Evolutionary conservation across 35 echinoderm and acorn worm genomes (phyloP).

Genomic region (Apostichopus californicus): DNA sequence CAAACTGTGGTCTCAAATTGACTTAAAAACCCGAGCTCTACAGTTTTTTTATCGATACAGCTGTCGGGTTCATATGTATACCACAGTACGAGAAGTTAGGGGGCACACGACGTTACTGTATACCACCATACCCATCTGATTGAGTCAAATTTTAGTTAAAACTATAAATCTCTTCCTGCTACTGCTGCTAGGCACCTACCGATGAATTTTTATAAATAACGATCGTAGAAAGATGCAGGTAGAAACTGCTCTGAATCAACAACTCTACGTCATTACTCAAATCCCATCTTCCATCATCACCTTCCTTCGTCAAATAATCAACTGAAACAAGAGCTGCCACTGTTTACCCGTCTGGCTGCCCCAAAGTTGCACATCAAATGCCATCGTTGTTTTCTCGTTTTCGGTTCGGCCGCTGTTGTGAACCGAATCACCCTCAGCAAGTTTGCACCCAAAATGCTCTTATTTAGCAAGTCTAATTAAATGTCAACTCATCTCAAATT

Average conservation of each 20-base stretch:
- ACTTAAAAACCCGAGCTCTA: no score
- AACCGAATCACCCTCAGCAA: conserved; percentile 25
- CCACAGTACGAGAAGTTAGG: no score
- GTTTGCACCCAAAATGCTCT: conserved; percentile 22
- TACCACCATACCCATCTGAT: no score
- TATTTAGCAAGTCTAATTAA: conserved; percentile 54
- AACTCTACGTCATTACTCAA: not conserved
- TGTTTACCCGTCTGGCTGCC: conserved; percentile 33
- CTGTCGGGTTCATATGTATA: no score
- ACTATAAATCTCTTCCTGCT: no score
- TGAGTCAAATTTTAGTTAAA: no score
- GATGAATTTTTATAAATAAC: not conserved
- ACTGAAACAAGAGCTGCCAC: conserved; percentile 16
- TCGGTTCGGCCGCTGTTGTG: not conserved
- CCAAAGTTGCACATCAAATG: conserved; percentile 37
- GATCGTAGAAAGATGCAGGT: not conserved
- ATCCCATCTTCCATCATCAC: not conserved
- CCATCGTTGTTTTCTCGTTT: conserved; percentile 36
- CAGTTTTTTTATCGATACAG: no score
- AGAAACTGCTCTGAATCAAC: not conserved
- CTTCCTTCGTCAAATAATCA: not conserved
- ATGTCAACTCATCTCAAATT: conserved; percentile 35
- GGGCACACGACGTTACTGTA: no score
- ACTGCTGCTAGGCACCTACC: no score
- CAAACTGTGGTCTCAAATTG: no score